Conservation (phyloP, 2,113 vertebrate genomes). For the Proterorhinus semilunaris region DNA sequence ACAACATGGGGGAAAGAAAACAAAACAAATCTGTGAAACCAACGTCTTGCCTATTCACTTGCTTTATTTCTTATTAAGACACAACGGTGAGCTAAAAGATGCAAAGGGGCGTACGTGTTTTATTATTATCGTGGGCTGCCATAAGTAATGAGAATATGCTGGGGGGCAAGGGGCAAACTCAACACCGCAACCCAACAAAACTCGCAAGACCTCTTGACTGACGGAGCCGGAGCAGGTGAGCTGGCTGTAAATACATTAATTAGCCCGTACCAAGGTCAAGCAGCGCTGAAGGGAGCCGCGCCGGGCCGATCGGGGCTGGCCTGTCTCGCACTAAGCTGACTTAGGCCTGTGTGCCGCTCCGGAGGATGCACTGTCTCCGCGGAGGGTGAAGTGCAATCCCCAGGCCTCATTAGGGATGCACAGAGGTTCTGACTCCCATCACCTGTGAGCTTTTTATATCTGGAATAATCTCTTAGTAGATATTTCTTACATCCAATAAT, state of each 20-base stretch:
- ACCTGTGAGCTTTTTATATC: constrained; percentile 75
- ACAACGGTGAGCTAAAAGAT: not conserved
- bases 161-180: constrained; percentile 19
- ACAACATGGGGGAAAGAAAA: not conserved
- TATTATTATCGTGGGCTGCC: constrained; percentile 36
- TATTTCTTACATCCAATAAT: constrained; percentile 75
- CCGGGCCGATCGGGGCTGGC: constrained; percentile 28
- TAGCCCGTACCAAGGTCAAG: constrained; percentile 55
- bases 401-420: constrained; percentile 72
- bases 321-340: constrained; percentile 39
- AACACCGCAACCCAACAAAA: constrained; percentile 31
- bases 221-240: constrained; percentile 48
- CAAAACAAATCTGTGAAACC: not conserved
- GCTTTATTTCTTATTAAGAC: constrained; percentile 28
- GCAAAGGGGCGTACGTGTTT: not conserved
- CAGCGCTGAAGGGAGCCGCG: constrained; percentile 39
- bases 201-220: constrained; percentile 49
- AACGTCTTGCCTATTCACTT: not conserved
- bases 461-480: constrained; percentile 75
- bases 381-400: constrained; percentile 54
- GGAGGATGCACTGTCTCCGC: constrained; percentile 48
- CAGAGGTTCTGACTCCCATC: constrained; percentile 65
- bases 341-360: constrained; percentile 38
- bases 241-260: constrained; percentile 64
- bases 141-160: constrained; percentile 39